Conservation (phyloP, 2,797 vertebrate genomes). For the Poecilia picta region DNA sequence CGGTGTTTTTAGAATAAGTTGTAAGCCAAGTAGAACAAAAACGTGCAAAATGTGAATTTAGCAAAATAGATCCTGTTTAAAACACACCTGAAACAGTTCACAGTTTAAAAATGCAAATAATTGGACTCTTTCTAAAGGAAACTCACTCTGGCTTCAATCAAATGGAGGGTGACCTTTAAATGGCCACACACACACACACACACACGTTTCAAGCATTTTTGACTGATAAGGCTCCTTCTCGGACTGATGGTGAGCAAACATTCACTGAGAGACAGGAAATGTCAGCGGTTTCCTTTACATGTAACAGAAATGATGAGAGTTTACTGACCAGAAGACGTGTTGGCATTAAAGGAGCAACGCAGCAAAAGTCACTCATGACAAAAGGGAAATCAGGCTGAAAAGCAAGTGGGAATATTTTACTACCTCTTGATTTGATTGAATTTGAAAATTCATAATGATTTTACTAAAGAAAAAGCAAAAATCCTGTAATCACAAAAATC, state of each 20-base stretch:
- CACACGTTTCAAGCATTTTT: conserved; percentile 11
- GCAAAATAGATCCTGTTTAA: too few relatives aligned
- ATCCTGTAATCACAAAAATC: too few relatives aligned
- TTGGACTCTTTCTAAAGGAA: conserved; percentile 8
- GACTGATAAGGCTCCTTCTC: conserved; percentile 14
- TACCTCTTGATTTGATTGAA: too few relatives aligned
- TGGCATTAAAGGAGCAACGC: not conserved
- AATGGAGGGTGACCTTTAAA: conserved; percentile 31
- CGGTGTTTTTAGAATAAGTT: too few relatives aligned
- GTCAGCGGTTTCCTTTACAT: conserved; percentile 19
- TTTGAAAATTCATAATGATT: not conserved
- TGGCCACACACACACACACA: conserved; percentile 6
- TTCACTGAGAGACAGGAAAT: conserved; percentile 11
- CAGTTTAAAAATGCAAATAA: conserved; percentile 1
- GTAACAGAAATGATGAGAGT: conserved; percentile 5
- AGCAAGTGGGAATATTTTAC: not conserved
- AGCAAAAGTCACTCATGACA: not conserved
- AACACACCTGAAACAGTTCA: conserved; percentile 1
- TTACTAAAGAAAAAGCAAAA: too few relatives aligned
- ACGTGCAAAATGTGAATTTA: too few relatives aligned
- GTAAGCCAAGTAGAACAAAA: too few relatives aligned
- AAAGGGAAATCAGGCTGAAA: not conserved
- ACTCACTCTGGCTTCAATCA: conserved; percentile 5
- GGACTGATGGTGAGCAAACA: conserved; percentile 13
- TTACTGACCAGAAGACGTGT: not conserved